Evolutionary conservation across 2,797 vertebrate genomes (phyloP), one percentile per base, ranked within the genome.

Genomic region (Phalanger gymnotis): DNA sequence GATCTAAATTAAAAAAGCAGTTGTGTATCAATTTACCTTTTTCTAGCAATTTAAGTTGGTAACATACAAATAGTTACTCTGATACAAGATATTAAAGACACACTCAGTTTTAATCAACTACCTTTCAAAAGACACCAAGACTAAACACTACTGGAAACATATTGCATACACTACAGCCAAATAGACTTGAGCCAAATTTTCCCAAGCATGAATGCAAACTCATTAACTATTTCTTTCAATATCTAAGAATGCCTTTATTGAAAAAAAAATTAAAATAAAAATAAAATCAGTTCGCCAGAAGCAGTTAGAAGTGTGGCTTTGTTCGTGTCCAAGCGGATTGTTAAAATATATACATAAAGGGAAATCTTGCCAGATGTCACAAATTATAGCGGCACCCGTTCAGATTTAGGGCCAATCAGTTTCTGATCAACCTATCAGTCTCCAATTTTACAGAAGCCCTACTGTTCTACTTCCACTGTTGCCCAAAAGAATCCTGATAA

Each of bases 401-500:
- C 98, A 99, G 99, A 99, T 98, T 98, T 99, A 99, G 99, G 99
- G 99, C 99, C 99, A 99, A 99, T 98, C 96, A 98, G 98, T 99
- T 99, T 99, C 99, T 99, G 99, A 99, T 99, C 98, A 99, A 98
- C 98, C 99, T 99, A 99, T 98, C 98, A 99, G 99, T 99, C 99
- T 99, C 99, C 99, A 99, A 99, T 99, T 99, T 99, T 99, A 99
- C 99, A 99, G 99, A 98, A 99, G 98, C 99, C 99, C 99, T 99
- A 99, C 98, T 98, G 98, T 98, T 99, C 99, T 99, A 99, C 98
- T 99, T 99, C 99, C 99, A 99, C 99, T 99, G 99, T 98, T 99
- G 99, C 99, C 99, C 99, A 99, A 99, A 99, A 99, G 99, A 99
- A 99, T 99, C 99, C 99, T 99, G 99, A 99, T 99, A 99, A 99